phyloP scores from a whole-genome alignment of 2,888 invertebrate species.

The Unio delphinus region DNA sequence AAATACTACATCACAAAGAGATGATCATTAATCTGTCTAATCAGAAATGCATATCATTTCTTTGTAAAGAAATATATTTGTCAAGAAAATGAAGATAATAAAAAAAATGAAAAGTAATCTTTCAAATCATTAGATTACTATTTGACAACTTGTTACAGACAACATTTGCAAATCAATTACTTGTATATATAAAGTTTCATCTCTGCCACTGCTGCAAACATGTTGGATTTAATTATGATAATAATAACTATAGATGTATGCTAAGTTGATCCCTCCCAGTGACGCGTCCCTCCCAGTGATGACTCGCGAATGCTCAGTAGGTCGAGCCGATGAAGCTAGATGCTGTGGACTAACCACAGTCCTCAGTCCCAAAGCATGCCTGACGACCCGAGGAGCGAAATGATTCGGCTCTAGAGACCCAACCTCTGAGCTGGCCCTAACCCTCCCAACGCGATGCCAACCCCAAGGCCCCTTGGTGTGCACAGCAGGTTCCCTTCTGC shows the following conservation, averaged over 20 bases:
- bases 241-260: slow-evolving; percentile 5
- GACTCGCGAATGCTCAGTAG: slow-evolving; percentile 17
- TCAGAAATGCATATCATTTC: too few species aligned
- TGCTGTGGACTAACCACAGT: slow-evolving; percentile 1
- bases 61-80: too few species aligned
- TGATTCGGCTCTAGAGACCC: slow-evolving; percentile 44
- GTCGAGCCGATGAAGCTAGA: slow-evolving; percentile 5
- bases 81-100: too few species aligned
- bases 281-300: slow-evolving; percentile 52
- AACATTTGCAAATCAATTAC: too few species aligned
- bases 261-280: slow-evolving; percentile 53
- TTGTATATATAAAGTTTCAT: too few species aligned
- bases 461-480: slow-evolving; percentile 45
- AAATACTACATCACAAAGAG: too few species aligned
- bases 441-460: slow-evolving; percentile 56
- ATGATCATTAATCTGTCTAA: too few species aligned
- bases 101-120: too few species aligned
- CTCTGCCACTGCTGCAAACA: too few species aligned
- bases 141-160: too few species aligned
- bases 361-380: slow-evolving; percentile 7
- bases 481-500: slow-evolving; percentile 33
- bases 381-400: slow-evolving; percentile 18
- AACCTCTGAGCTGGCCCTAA: slow-evolving; percentile 51
- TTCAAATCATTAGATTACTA: too few species aligned
- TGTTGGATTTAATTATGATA: too few species aligned